These are phyloP conservation scores for Sebastes miniatus DNA, from an alignment of 2,797 vertebrate genomes.

Conservation along the genomic window DNA sequence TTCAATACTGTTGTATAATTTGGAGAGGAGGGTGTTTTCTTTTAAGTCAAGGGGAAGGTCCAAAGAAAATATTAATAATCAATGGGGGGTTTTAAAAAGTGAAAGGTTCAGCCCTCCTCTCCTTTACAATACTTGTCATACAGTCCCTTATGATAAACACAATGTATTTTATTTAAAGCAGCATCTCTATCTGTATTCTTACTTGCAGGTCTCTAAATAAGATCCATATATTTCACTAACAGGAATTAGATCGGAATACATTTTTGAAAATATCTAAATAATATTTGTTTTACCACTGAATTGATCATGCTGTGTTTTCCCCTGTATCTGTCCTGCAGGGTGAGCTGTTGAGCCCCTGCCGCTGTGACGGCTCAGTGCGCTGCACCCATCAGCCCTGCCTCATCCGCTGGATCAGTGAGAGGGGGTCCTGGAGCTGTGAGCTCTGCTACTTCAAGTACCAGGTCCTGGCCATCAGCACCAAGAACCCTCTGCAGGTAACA, in stretches of 20 bases:
- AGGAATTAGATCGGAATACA: neutral
- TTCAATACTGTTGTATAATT: neutral
- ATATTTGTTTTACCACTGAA: neutral
- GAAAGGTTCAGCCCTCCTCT: neutral
- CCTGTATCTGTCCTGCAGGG: slow-evolving; percentile 74
- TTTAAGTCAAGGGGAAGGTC: too few relatives aligned
- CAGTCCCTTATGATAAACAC: neutral
- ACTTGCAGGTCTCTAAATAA: neutral
- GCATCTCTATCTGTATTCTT: neutral
- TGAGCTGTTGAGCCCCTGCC: slow-evolving; percentile 88
- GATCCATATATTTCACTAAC: neutral
- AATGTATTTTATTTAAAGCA: neutral
- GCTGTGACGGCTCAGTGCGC: slow-evolving; percentile 88
- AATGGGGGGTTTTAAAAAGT: neutral
- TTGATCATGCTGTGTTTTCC: neutral
- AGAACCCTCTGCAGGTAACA: slow-evolving; percentile 89
- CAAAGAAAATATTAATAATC: neutral
- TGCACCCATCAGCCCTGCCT: slow-evolving; percentile 91
- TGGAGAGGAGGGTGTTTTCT: neutral
- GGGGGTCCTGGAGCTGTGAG: slow-evolving; percentile 93
- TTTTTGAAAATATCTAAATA: neutral
- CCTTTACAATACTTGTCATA: neutral
- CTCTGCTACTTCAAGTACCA: slow-evolving; percentile 94
- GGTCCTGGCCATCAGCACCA: slow-evolving; percentile 91
- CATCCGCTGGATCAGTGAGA: slow-evolving; percentile 92